These are phyloP conservation scores for Chaetodon trifasciatus DNA, from an alignment of 2,797 vertebrate genomes.

Conservation along the genomic window DNA sequence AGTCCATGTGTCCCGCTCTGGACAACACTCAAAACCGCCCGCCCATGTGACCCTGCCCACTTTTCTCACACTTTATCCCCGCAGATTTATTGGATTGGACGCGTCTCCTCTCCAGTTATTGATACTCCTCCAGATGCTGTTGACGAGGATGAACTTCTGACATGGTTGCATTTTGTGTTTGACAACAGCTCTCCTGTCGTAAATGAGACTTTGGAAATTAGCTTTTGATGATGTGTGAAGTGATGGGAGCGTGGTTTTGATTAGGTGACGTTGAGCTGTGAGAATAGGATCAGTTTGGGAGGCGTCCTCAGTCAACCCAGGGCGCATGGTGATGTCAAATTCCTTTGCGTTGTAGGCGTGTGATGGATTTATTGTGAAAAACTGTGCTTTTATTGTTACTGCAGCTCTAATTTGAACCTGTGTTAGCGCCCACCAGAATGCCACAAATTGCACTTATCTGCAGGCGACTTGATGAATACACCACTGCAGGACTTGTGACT, in stretches of 20 bases:
- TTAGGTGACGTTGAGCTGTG: slow-evolving; percentile 44
- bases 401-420: slow-evolving; percentile 41
- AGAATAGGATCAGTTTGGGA: slow-evolving; percentile 41
- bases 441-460: slow-evolving; percentile 40
- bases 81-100: slow-evolving; percentile 50
- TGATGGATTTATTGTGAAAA: slow-evolving; percentile 51
- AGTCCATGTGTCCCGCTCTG: slow-evolving; percentile 79
- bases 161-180: slow-evolving; percentile 21
- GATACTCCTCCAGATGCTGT: slow-evolving; percentile 61
- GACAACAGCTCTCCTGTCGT: slow-evolving; percentile 17
- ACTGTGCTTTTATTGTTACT: slow-evolving; percentile 45
- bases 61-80: slow-evolving; percentile 70
- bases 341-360: slow-evolving; percentile 35
- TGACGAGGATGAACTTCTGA: slow-evolving; percentile 11
- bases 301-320: slow-evolving; percentile 46
- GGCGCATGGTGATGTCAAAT: slow-evolving; percentile 45
- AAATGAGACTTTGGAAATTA: slow-evolving; percentile 30
- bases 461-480: slow-evolving; percentile 30
- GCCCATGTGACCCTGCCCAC: slow-evolving; percentile 51
- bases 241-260: slow-evolving; percentile 46
- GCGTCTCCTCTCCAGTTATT: slow-evolving; percentile 23
- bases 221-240: slow-evolving; percentile 41
- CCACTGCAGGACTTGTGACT: slow-evolving; percentile 7
- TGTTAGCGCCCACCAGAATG: slow-evolving; percentile 23
- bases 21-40: slow-evolving; percentile 72